Percentiles rank a stretch among this genome's conserved stretches.
These are phyloP conservation scores for Cephus cinctus DNA, from an alignment of 1,140 invertebrate species.

Conservation along the genomic window DNA sequence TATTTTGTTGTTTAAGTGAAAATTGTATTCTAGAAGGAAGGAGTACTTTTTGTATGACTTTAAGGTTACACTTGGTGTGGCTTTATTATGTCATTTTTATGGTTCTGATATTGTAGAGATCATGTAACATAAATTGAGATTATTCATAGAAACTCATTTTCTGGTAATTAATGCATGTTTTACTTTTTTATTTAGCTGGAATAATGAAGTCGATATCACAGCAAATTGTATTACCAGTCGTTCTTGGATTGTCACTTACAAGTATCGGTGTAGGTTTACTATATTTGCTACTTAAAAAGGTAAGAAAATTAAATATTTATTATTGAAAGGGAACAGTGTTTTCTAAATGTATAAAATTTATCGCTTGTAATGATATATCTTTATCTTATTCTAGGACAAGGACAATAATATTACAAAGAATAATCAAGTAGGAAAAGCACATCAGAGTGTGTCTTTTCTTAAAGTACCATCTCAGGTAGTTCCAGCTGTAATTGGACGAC, in stretches of 20 bases:
- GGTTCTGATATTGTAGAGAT: background rate
- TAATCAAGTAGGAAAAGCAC: slow-evolving; percentile 29
- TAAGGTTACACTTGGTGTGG: background rate
- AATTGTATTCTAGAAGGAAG: background rate
- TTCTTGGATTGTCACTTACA: slow-evolving; percentile 50
- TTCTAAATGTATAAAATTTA: background rate
- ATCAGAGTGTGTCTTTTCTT: slow-evolving; percentile 43
- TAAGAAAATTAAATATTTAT: slow-evolving; percentile 17
- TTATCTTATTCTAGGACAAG: slow-evolving; percentile 21
- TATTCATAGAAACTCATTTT: slow-evolving; percentile 3
- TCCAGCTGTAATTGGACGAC: slow-evolving; percentile 62
- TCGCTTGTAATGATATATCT: slow-evolving; percentile 2
- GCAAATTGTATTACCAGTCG: slow-evolving; percentile 30
- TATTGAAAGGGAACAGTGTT: background rate
- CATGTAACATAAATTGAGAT: background rate
- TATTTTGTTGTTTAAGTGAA: background rate
- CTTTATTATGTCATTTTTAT: too few relatives aligned
- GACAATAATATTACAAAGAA: slow-evolving; percentile 29
- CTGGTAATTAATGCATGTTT: slow-evolving; percentile 18
- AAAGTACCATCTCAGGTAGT: slow-evolving; percentile 54
- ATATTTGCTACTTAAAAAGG: slow-evolving; percentile 51
- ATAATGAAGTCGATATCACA: slow-evolving; percentile 28
- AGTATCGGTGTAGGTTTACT: slow-evolving; percentile 47
- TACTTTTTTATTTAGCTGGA: background rate
- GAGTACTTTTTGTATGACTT: background rate